phyloP scores from a whole-genome alignment of 2,888 invertebrate genomes.

The Papilio protenor region DNA sequence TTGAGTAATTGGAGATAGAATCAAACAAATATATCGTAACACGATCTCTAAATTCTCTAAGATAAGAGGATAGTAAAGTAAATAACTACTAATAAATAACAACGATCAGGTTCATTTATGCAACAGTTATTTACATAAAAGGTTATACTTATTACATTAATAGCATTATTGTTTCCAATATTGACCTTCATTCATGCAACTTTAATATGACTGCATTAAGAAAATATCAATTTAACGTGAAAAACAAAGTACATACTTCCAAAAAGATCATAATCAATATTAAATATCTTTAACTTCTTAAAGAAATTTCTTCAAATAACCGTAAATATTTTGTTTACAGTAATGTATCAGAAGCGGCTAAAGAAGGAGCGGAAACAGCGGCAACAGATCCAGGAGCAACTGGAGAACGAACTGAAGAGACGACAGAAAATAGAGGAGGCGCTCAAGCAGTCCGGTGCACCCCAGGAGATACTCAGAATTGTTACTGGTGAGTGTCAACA shows the following conservation, averaged over 20 bases:
- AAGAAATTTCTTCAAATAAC: too few relatives aligned
- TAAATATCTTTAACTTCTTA: too few relatives aligned
- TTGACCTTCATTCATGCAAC: neutral
- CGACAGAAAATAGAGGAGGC: constrained; percentile 92
- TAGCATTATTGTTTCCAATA: neutral
- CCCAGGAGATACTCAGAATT: constrained; percentile 90
- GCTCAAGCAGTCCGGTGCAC: constrained; percentile 89
- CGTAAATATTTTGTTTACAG: constrained; percentile 75
- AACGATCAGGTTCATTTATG: neutral
- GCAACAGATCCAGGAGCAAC: constrained; percentile 92
- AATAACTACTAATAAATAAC: neutral
- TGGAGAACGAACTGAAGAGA: constrained; percentile 92
- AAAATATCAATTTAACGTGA: neutral
- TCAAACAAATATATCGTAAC: neutral
- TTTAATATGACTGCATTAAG: neutral
- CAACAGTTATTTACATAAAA: neutral
- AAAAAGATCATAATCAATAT: too few relatives aligned
- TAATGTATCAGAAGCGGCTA: constrained; percentile 94
- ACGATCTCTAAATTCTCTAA: neutral
- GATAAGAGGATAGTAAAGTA: neutral
- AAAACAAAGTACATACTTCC: neutral
- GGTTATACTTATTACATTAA: neutral
- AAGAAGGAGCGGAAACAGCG: constrained; percentile 94
- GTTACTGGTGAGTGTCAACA: constrained; percentile 87
- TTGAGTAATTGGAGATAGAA: constrained; percentile 14